Evolutionary conservation across 1,140 invertebrate genomes (phyloP), one percentile per base, ranked within the genome.

Genomic region (Euglossa dilemma): DNA sequence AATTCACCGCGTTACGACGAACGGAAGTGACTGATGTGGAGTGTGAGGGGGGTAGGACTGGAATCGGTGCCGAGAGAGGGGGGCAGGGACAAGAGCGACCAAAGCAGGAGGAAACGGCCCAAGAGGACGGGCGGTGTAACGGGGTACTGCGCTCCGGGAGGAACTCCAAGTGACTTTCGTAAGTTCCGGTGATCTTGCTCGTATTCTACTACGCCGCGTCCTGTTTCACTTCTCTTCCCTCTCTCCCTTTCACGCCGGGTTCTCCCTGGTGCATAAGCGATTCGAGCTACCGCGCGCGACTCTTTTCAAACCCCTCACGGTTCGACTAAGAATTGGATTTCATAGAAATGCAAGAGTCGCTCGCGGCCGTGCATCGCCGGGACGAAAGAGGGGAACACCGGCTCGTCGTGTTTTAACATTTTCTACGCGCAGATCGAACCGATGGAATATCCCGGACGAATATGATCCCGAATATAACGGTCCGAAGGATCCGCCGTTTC

Each of bases 291-390:
- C n/a, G n/a, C n/a, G 36, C 59, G 36, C 75, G 8, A 69, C 57
- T 71, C 74, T 69, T 54, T 64, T n/a, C 47, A 43, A 14, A 23
- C 25, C 45, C 52, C 8, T 16, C 25, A 43, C 16, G 63, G 14
- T 83, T 84, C 76, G 85, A 76, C 83, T 84, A 77, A 87, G 81
- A 87, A 87, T 87, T 52, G 81, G 50, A 63, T 84, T 83, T 86
- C 83, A 86, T 75, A 70, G 85, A 87, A 77, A 87, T 64, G 86
- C 80, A 54, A 28, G 75, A 63, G 70, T 69, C n/a, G 59, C 80
- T 66, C 12, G 75, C n/a, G 74, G 47, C 20, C 36, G 45, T 73
- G 71, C 43, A 54, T 56, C 52, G 50, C n/a, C 12, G 36, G 36
- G 4, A 4, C 36, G 43, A 25, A 47, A 67, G 57, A 47, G 23